Conservation (phyloP, 1,140 invertebrate genomes). For the Semibalanus balanoides region DNA sequence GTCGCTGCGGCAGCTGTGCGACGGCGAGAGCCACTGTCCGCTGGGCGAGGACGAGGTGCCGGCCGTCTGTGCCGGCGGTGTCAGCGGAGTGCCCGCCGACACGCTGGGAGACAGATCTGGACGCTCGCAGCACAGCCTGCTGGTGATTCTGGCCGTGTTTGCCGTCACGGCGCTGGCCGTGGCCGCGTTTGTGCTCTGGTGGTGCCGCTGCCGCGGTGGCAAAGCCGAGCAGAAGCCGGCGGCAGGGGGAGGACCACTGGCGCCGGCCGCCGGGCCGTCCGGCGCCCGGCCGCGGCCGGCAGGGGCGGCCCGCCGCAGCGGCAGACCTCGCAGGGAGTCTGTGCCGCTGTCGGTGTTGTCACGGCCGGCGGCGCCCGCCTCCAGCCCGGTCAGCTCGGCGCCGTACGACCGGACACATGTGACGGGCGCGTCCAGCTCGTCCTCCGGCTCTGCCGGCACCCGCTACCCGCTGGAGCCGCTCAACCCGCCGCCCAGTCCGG, state of each 20-base stretch:
- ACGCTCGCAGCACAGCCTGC: background rate
- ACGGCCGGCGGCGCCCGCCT: background rate
- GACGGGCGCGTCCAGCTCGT: slow-evolving; percentile 57
- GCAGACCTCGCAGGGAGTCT: background rate
- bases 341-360: background rate
- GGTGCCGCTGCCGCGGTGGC: background rate
- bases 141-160: background rate
- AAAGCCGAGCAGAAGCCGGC: background rate
- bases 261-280: too few relatives aligned
- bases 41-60: slow-evolving; percentile 64
- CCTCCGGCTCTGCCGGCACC: slow-evolving; percentile 36
- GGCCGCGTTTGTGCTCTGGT: background rate
- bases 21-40: slow-evolving; percentile 59
- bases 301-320: background rate
- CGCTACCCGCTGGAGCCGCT: slow-evolving; percentile 62
- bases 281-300: too few relatives aligned
- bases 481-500: slow-evolving; percentile 79
- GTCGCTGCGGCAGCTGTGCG: slow-evolving; percentile 48
- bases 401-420: slow-evolving; percentile 37
- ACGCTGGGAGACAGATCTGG: too few relatives aligned
- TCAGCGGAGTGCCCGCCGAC: background rate
- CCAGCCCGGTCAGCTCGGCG: background rate
- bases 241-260: background rate
- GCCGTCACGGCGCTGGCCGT: background rate
- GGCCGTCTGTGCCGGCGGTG: slow-evolving; percentile 35